Base-by-base conservation (phyloP, 2,113 vertebrate species). In the Hemibagrus wyckioides region DNA sequence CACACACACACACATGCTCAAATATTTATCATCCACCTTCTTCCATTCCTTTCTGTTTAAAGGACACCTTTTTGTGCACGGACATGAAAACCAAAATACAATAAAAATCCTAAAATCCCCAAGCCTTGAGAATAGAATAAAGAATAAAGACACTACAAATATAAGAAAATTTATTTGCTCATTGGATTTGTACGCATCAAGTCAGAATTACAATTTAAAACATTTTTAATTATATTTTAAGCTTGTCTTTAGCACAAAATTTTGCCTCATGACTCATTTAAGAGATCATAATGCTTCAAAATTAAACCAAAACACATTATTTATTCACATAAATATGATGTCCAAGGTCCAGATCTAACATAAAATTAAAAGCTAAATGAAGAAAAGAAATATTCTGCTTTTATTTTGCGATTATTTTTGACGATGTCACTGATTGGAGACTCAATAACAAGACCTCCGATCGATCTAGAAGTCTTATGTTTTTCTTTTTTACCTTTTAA, bases 41-140 rank as follows among this genome's bases (percentile, higher is more conserved):
- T 33, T 54, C 56, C 21, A 0, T 86, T 59, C 23, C 25, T 65
- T 10, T 77, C 2, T 50, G 21, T 79, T n/a, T 76, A 76, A 14
- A 48, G 23, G 71, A 11, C 71, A 28, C 71, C 23, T 44, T 75
- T 44, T 17, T 48, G 28, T 57, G 57, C 33, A 80, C 23, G 52
- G 30, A 56, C 21, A 36, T 56, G 54, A 81, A 56, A 6, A 10
- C 48, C n/a, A 54, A 3, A 54, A 80, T 33, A n/a, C 6, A 30
- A 80, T 80, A 80, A 80, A 56, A 80, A 79, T 79, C 76, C n/a
- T 28, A 19, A 19, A 52, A 30, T n/a, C n/a, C n/a, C n/a, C n/a
- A n/a, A n/a, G n/a, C n/a, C 28, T 7, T 48, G 44, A 48, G 44
- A 48, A 48, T 0, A 48, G 44, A 48, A 48, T 48, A 48, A 48